These are phyloP conservation scores for Tinea trinotella DNA, from an alignment of 2,888 invertebrate genomes.

Conservation along the genomic window DNA sequence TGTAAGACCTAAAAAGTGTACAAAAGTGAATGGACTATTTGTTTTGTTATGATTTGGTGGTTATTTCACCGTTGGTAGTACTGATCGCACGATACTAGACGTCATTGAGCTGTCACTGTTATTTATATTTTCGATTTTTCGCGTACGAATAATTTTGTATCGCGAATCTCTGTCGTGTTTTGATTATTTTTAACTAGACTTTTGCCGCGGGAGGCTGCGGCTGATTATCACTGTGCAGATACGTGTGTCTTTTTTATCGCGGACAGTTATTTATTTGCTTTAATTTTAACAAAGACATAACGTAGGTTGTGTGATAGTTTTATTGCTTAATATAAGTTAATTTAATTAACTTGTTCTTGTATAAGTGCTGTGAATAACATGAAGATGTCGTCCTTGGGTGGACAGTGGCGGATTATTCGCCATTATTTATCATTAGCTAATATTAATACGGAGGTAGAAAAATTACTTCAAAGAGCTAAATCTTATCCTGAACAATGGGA, in stretches of 20 bases:
- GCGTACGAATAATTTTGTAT: not conserved
- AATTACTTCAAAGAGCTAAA: conserved; percentile 48
- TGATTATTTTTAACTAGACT: not conserved
- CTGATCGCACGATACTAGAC: conserved; percentile 59
- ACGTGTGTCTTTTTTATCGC: not conserved
- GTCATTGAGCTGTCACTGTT: conserved; percentile 40
- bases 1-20: not conserved
- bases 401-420: conserved; percentile 57
- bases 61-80: conserved; percentile 39
- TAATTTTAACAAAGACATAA: conserved; percentile 10
- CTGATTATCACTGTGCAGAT: not conserved
- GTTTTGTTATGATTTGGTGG: conserved; percentile 30
- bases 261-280: conserved; percentile 14
- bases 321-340: not conserved
- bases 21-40: conserved; percentile 2
- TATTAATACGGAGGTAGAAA: conserved; percentile 51
- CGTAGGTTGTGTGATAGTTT: not conserved
- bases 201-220: not conserved
- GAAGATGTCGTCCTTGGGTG: conserved; percentile 55
- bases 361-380: conserved; percentile 3
- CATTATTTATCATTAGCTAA: conserved; percentile 52
- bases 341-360: not conserved
- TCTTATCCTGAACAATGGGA: conserved; percentile 58
- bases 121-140: conserved; percentile 36
- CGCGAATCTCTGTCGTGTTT: conserved; percentile 1